Evolutionary conservation across 1,140 invertebrate genomes (phyloP), one percentile per base, ranked within the genome.

Genomic region (Temnothorax longispinosus): DNA sequence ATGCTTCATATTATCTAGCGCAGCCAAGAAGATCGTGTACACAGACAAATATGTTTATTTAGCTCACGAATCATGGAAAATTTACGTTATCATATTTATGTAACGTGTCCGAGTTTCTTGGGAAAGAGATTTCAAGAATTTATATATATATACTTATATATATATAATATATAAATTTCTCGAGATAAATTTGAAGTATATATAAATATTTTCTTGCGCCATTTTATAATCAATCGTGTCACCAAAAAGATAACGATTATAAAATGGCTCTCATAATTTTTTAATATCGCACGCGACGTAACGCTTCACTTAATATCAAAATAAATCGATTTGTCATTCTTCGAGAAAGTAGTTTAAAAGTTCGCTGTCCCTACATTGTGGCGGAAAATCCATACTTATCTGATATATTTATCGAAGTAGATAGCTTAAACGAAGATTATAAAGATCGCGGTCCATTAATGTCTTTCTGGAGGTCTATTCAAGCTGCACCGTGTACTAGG

Each of bases 361-460:
- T 52, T 77, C 38, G 27, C 35, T 50, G 60, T 54, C 13, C 11
- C 7, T 60, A 15, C 21, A 7, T 50, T n/a, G 21, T 41, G 11
- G 5, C 8, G 74, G 47, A 78, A 85, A 62, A 85, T 85, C 74
- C n/a, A 78, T 85, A 85, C 47, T 85, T 50, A 65, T 85, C 74
- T 54, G 69, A 50, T 4, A 38, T 67, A 65, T 85, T 85, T 85
- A 85, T 78, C 74, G 44, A 78, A 18, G 74, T 78, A 44, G 62
- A 78, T 85, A 78, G 60, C 82, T 85, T 85, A 85, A 85, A 76
- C 74, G 82, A 64, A 78, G 75, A 76, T 85, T 78, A 85, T 67
- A 52, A 78, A 62, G 82, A 78, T 78, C 74, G 82, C 74, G 82
- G 82, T 85, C 82, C 82, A 85, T 85, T 85, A 85, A 77, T 85